Evolutionary conservation across 2,113 vertebrate species (phyloP), one percentile per base, ranked within the genome.

Genomic region (Callopanchax toddi): DNA sequence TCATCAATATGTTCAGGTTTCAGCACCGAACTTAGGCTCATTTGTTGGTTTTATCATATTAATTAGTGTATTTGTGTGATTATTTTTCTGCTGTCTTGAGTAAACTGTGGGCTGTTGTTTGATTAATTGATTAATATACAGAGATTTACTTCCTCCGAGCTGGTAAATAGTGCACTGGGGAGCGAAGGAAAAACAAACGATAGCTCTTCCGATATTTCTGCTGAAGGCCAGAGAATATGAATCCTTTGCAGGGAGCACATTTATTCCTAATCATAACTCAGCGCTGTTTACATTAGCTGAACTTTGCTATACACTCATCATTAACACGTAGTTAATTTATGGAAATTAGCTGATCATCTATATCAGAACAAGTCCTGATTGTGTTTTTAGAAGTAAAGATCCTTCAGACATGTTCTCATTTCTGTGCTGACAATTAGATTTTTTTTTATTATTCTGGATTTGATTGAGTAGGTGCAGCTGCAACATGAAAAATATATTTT

Each of bases 91-190:
- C 59, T 63, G 76, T 55, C 60, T 57, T 55, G 23, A 54, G 46
- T 78, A 77, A 75, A 71, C 55, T 74, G 57, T 43, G 39, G 58
- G 67, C 62, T 70, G 39, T 57, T 66, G 61, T 87, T 76, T 89
- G 83, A 88, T 83, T 81, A 87, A 88, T 87, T 86, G 78, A 88
- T 87, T 87, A 67, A 46, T 70, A 65, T 77, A 51, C 79, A 66
- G 65, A 82, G 78, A 85, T 86, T 78, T 85, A 84, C 67, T 69
- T 84, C 60, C 87, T 72, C 83, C 59, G 79, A 72, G 82, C 84
- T 86, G 66, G 81, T 81, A 89, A 89, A 86, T 81, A 69, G 82
- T 52, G 48, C 79, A 76, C 77, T 22, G 45, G 79, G 80, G 82
- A 85, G 64, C 34, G 36, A 22, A 50, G 68, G 68, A 62, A 74